These are phyloP conservation scores for Blastomussa wellsi DNA, from an alignment of 92 coral and sea anemone species.

Conservation along the genomic window DNA sequence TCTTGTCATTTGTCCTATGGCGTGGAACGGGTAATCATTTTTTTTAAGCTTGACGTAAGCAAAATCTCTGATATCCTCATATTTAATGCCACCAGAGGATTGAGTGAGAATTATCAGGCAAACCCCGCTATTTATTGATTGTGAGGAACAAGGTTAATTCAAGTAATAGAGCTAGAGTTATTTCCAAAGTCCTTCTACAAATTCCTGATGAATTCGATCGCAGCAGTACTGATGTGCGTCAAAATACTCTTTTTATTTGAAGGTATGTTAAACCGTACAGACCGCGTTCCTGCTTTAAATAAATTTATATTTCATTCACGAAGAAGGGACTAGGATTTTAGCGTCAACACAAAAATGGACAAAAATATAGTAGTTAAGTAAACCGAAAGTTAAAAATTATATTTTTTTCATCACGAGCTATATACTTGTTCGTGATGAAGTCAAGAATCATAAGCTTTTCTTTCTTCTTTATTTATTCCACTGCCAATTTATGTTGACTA, in stretches of 20 bases:
- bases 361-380: too few relatives aligned
- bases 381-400: too few relatives aligned
- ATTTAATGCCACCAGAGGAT: neutral
- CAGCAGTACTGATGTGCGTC: neutral
- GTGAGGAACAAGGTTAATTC: neutral
- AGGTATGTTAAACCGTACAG: neutral
- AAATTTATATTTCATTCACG: neutral
- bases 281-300: neutral
- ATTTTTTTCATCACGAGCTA: too few relatives aligned
- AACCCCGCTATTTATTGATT: neutral
- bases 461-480: neutral
- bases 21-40: neutral
- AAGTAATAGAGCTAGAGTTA: neutral
- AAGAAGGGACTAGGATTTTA: neutral
- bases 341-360: neutral
- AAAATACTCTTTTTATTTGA: slow-evolving; percentile 4
- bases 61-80: neutral
- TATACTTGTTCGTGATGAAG: neutral
- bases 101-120: neutral
- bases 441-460: neutral
- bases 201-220: neutral
- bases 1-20: too few relatives aligned
- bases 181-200: neutral
- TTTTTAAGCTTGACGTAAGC: neutral
- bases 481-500: neutral